Percentiles rank a stretch among this genome's conserved stretches.
Evolutionary conservation across 2,797 vertebrate species (phyloP).

Genomic region (Helarctos malayanus): DNA sequence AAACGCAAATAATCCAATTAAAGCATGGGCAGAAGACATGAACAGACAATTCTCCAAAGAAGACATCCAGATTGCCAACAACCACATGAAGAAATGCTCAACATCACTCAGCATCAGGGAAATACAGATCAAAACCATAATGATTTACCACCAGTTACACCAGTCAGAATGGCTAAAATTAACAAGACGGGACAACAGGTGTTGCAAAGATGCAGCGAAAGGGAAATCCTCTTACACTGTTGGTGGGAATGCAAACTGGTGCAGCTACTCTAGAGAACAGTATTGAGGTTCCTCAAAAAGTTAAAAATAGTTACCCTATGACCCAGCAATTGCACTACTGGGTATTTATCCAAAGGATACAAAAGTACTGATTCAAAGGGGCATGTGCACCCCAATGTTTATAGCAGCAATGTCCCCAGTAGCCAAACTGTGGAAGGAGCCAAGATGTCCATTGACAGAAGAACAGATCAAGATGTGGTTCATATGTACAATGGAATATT

Average conservation of each 20-base stretch:
- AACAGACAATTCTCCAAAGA: background rate
- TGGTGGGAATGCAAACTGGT: background rate
- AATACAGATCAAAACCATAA: background rate
- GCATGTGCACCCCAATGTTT: background rate
- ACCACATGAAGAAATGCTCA: background rate
- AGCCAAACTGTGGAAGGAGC: background rate
- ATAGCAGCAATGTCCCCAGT: background rate
- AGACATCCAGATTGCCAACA: background rate
- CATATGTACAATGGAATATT: background rate
- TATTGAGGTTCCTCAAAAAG: background rate
- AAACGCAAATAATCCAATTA: background rate
- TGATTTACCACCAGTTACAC: background rate
- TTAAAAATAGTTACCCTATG: background rate
- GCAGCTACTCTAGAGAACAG: background rate
- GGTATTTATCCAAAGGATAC: background rate
- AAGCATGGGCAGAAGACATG: background rate
- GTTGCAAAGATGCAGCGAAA: background rate
- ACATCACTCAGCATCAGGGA: background rate
- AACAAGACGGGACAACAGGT: background rate
- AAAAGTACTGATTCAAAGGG: background rate
- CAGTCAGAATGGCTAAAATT: background rate
- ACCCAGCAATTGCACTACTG: background rate
- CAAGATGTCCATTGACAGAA: background rate
- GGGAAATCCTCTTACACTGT: background rate
- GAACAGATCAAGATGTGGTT: background rate